Percentiles rank a stretch among this genome's conserved stretches.
These are phyloP conservation scores for Illadopsis cleaveri DNA, from an alignment of 2,113 vertebrate genomes.

Conservation along the genomic window DNA sequence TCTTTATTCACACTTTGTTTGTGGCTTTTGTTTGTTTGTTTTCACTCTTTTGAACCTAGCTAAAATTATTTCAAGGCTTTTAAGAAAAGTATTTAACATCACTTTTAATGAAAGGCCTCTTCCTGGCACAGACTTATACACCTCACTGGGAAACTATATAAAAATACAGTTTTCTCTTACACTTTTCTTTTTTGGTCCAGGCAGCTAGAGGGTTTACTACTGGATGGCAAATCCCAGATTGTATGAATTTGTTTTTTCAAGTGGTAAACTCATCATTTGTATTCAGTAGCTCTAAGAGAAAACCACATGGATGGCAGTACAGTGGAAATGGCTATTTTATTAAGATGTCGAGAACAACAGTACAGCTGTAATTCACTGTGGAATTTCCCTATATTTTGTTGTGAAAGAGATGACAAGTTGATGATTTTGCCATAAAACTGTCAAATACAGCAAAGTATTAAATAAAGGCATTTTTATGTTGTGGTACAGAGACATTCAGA, in stretches of 20 bases:
- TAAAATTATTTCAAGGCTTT: background rate
- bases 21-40: background rate
- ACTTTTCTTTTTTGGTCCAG: background rate
- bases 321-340: slow-evolving; percentile 47
- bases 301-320: slow-evolving; percentile 31
- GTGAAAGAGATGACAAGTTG: slow-evolving; percentile 56
- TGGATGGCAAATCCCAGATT: slow-evolving; percentile 9
- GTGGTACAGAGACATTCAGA: background rate
- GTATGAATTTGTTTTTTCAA: slow-evolving; percentile 1
- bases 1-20: background rate
- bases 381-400: slow-evolving; percentile 37
- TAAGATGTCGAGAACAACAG: slow-evolving; percentile 35
- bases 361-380: slow-evolving; percentile 42
- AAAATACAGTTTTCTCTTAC: background rate
- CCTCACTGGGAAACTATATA: background rate
- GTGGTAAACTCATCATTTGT: slow-evolving; percentile 3
- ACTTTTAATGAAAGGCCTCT: background rate
- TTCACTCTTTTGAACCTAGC: background rate
- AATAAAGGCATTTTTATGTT: slow-evolving; percentile 46
- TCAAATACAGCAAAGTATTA: slow-evolving; percentile 55
- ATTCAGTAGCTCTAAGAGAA: slow-evolving; percentile 35
- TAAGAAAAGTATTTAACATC: background rate
- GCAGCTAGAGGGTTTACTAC: slow-evolving; percentile 6
- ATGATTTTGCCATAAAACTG: slow-evolving; percentile 67
- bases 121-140: background rate